Evolutionary conservation across 2,113 vertebrate genomes (phyloP).

Genomic region (Bubo blakistoni): DNA sequence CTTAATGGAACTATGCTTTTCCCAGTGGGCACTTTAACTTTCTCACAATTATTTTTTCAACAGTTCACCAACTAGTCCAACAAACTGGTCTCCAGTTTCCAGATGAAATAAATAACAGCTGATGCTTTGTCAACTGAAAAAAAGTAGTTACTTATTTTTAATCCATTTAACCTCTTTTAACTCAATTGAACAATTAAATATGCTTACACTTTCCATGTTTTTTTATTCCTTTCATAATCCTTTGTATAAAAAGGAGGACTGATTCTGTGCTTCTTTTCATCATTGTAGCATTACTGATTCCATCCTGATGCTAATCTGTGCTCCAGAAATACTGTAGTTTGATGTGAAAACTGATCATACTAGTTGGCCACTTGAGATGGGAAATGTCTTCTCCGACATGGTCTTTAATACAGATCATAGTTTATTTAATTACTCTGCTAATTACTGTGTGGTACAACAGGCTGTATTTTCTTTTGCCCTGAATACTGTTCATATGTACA

Average conservation of each 20-base stretch:
- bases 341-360: background rate
- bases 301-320: background rate
- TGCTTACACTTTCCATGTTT: background rate
- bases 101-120: background rate
- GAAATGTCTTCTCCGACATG: background rate
- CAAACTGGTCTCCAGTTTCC: background rate
- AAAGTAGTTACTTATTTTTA: background rate
- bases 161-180: background rate
- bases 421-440: background rate
- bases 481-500: background rate
- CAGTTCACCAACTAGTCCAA: background rate
- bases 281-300: background rate
- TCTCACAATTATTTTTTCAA: background rate
- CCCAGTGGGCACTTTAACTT: conserved; percentile 10
- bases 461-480: background rate
- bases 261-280: background rate
- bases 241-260: background rate
- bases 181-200: background rate
- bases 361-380: background rate
- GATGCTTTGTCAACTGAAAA: background rate
- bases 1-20: conserved; percentile 45
- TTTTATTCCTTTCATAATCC: background rate
- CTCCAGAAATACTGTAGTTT: background rate
- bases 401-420: background rate
- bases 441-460: background rate